A percentile compares a stretch with the other conserved stretches of the same genome.
Evolutionary conservation across 2,113 vertebrate species (phyloP).

Genomic region (Heterotis niloticus): DNA sequence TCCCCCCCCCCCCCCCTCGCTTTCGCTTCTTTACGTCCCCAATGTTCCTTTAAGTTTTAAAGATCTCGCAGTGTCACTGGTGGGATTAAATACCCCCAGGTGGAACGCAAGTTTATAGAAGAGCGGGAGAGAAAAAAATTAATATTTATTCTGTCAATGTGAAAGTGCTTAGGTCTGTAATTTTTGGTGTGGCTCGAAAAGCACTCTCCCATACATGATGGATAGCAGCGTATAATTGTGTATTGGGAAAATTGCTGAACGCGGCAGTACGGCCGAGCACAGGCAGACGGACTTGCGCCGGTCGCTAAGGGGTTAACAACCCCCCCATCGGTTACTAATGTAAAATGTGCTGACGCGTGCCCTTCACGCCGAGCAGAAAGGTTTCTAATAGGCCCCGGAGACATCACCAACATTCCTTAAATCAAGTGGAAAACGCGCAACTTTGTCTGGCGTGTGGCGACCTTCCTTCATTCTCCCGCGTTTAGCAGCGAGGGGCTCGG

Average conservation of each 20-base stretch:
- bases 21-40: not conserved
- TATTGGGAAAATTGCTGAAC: conserved; percentile 83
- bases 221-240: conserved; percentile 90
- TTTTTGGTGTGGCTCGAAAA: conserved; percentile 63
- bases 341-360: conserved; percentile 83
- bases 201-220: conserved; percentile 67
- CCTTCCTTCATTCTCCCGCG: not conserved
- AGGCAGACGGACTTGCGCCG: conserved; percentile 42
- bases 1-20: not conserved
- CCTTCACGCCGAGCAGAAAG: conserved; percentile 71
- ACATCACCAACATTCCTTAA: conserved; percentile 78
- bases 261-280: conserved; percentile 66
- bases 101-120: conserved; percentile 77
- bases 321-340: conserved; percentile 45
- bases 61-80: conserved; percentile 64
- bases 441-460: conserved; percentile 55
- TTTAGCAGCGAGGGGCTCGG: not conserved
- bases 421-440: conserved; percentile 88
- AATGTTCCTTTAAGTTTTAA: conserved; percentile 47
- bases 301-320: conserved; percentile 64
- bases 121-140: conserved; percentile 68
- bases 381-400: conserved; percentile 88
- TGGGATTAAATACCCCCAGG: conserved; percentile 68
- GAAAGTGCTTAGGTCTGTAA: conserved; percentile 84
- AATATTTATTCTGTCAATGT: conserved; percentile 87